Evolutionary conservation across 2,888 invertebrate genomes (phyloP), one percentile per base, ranked within the genome.

Genomic region (Azorinus chamasolen): DNA sequence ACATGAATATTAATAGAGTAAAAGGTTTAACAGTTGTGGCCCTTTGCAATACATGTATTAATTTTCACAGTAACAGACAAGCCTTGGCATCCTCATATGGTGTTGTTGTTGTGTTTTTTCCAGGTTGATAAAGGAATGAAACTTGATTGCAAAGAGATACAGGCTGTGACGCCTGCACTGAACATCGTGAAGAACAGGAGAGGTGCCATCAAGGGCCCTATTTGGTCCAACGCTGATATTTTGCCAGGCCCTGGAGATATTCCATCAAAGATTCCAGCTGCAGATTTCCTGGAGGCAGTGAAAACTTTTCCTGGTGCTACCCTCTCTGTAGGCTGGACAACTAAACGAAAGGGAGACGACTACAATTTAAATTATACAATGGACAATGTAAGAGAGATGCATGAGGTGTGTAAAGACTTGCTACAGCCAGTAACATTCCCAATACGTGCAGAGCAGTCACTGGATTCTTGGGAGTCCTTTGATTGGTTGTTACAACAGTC

Each of bases 201-300:
- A n/a, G 27, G 37, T 25, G 10, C 32, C 8, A 77, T 87, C 22
- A 70, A 72, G 24, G 80, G 83, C 88, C 97, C 97, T 0, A 91
- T 98, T 3, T 97, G 97, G 96, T 92, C 98, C 69, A 98, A 98
- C 92, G 97, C 97, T 0, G 98, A 98, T 92, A 96, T 98, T 80
- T 93, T 97, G 5, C 90, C 94, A 0, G 97, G 97, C 0, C 97
- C 97, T 0, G 94, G 95, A 68, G 92, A 94, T 10, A 94, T 94
- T 0, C 27, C 57, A 0, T 57, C 76, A 90, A 96, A 96, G 0
- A 95, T 97, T 0, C 95, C 96, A 88, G 93, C 96, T 0, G 91
- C 89, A 3, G 87, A 91, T 71, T 98, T 98, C 93, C 93, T 97
- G 27, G 88, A 91, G 0, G 94, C 69, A 1, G 61, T 71, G 4